Evolutionary conservation across 1,140 invertebrate genomes (phyloP), one percentile per base, ranked within the genome.

Genomic region (Heliconius hermathena): DNA sequence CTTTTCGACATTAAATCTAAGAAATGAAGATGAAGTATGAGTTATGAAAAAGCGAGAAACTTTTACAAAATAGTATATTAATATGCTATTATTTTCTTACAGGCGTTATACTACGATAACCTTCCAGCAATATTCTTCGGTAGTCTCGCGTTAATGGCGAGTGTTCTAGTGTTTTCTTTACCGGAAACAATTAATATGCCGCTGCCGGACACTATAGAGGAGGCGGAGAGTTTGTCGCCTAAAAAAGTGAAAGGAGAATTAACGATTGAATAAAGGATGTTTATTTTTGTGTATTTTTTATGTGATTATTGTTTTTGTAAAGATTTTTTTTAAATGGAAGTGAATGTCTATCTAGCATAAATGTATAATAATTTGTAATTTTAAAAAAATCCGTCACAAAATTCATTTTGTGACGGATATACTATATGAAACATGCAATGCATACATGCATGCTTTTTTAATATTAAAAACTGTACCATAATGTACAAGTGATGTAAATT

Each of bases 111-210:
- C 80, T 91, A 92, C 85, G 85, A 92, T 33, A 92, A 90, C 57
- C 80, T 97, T 49, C 97, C 97, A 20, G 95, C 97, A 1, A 90
- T 96, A 41, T 95, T 97, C 84, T 97, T 97, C 90, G 97, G 97
- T 2, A 89, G 95, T 11, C 82, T 96, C 20, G 95, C 97, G 0
- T 83, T 97, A 8, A 84, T 96, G 6, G 97, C 96, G 57, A 96
- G 96, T 41, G 73, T 95, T 1, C 90, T 97, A 16, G 96, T 96
- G 41, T 89, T 97, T 13, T 92, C 96, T 8, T 91, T 97, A 29
- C 97, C 97, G 0, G 97, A 97, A 93, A 97, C 97, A 4, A 93
- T 96, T 71, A 96, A 96, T 76, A 95, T 95, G 71, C 95, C 95
- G 52, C 88, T 97, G 26, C 97, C 97, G 8, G 96, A 97, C 87